A percentile compares a stretch with the other conserved stretches of the same genome.
Evolutionary conservation across 2,797 vertebrate species (phyloP).

Genomic region (Acrossocheilus wenchowensis): DNA sequence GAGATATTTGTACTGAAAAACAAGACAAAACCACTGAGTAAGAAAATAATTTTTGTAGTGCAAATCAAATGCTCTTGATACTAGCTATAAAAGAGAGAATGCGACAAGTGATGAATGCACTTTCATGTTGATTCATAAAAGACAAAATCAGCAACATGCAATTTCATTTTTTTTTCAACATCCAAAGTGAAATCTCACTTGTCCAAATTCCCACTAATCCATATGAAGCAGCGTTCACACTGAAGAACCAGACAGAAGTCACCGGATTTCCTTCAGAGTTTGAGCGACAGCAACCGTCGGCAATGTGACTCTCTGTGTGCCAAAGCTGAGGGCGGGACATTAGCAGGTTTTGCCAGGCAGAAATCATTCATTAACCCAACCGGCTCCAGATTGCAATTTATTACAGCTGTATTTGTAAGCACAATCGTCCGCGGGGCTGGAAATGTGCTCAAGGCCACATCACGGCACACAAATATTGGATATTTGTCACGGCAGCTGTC

Average conservation of each 20-base stretch:
- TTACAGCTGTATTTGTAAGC: conserved; percentile 74
- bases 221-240: not conserved
- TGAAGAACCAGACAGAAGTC: not conserved
- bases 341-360: conserved; percentile 75
- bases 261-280: not conserved
- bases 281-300: not conserved
- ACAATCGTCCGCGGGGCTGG: conserved; percentile 70
- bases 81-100: not conserved
- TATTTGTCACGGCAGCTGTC: conserved; percentile 70
- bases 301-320: not conserved
- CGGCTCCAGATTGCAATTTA: conserved; percentile 79
- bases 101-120: not conserved
- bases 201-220: not conserved
- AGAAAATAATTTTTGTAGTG: not conserved
- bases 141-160: not conserved
- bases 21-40: not conserved
- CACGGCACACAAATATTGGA: conserved; percentile 77
- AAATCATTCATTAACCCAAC: conserved; percentile 81
- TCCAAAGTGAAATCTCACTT: not conserved
- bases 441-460: conserved; percentile 71
- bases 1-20: not conserved
- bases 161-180: not conserved
- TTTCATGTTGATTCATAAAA: not conserved
- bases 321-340: conserved; percentile 77
- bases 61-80: not conserved